Evolutionary conservation across 2,888 invertebrate genomes (phyloP), one percentile per base, ranked within the genome.

Genomic region (Cabera pusaria): DNA sequence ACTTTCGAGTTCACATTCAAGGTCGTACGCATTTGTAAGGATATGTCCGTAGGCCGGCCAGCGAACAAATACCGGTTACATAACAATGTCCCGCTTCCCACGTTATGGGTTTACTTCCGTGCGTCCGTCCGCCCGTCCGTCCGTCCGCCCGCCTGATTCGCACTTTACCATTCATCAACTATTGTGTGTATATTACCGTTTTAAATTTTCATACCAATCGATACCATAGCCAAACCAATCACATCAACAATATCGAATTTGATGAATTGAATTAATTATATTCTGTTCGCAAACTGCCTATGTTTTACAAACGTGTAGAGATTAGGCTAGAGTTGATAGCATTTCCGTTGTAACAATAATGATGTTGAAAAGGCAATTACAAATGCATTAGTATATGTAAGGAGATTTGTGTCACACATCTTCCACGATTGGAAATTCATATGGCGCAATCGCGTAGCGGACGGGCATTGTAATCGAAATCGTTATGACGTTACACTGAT

Each of bases 11-110:
- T 86, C 84, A 83, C 81, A 83, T 80, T 76, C 82, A 88, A 88
- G 87, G 87, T 82, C 86, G 81, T 81, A 84, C 85, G 87, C 84
- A 85, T 88, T 86, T 85, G 87, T 85, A 85, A 88, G 86, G 87
- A 88, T 87, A 86, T 85, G 74, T 78, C 77, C 68, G 80, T 85
- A 78, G 84, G 86, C 71, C 76, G 84, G 72, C 69, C 81, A 73
- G 72, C 69, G 75, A 81, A 84, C 81, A 83, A 86, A 85, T 83
- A 85, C 82, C 82, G 84, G 79, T 87, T 85, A 85, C 79, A 64
- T 84, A 83, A 86, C 75, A 72, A 64, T 78, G 85, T 75, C 78
- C 83, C 73, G 83, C 81, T 88, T 88, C 85, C 78, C 87, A 86
- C 86, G 84, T 64, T 70, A 64, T 70, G 66, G 67, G 67, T 65